Evolutionary conservation across 2,113 vertebrate genomes (phyloP).

Genomic region (Platysteira castanea): DNA sequence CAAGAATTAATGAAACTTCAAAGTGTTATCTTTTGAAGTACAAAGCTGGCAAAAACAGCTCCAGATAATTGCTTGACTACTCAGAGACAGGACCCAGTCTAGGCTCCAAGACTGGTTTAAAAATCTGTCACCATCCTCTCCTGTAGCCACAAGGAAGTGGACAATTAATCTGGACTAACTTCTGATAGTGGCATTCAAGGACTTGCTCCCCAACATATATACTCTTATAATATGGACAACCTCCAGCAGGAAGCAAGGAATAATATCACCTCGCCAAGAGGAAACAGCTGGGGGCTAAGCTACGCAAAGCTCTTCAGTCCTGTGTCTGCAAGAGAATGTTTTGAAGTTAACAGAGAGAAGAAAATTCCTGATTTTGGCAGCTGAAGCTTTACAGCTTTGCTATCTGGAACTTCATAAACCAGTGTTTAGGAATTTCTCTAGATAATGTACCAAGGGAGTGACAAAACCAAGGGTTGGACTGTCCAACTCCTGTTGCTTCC

Average conservation of each 20-base stretch:
- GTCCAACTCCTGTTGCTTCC: background rate
- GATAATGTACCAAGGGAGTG: conserved; percentile 15
- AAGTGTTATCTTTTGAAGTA: conserved; percentile 37
- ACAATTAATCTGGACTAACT: background rate
- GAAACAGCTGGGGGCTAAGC: conserved; percentile 52
- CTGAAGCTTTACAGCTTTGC: background rate
- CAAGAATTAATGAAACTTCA: conserved; percentile 49
- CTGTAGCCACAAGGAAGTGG: background rate
- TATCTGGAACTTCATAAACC: background rate
- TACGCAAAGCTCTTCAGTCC: conserved; percentile 21
- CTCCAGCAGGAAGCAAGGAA: conserved; percentile 23
- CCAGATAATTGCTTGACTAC: background rate
- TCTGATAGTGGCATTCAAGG: background rate
- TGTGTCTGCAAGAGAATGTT: conserved; percentile 17
- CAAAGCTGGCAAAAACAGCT: conserved; percentile 10
- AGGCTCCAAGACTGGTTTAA: background rate
- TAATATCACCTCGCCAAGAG: background rate
- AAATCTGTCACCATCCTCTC: background rate
- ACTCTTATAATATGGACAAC: background rate
- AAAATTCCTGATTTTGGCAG: conserved; percentile 39
- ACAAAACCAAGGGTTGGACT: background rate
- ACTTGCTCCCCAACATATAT: background rate
- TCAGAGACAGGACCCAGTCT: background rate
- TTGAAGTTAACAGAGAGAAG: conserved; percentile 36
- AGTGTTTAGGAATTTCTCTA: conserved; percentile 13